Evolutionary conservation across 2,113 vertebrate genomes (phyloP).

Genomic region (Recurvirostra avosetta): DNA sequence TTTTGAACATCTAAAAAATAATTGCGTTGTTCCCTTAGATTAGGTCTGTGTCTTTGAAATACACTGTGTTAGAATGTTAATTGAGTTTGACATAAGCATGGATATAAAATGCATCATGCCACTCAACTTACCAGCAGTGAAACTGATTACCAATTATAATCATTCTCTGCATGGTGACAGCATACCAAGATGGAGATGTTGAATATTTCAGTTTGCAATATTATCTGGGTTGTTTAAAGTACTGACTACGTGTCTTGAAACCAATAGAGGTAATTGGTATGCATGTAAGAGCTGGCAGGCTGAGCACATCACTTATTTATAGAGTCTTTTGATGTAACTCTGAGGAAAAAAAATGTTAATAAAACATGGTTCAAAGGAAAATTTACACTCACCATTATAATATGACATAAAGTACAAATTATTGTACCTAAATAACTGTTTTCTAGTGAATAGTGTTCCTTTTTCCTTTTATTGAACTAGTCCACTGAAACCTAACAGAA

Average conservation of each 20-base stretch:
- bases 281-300: constrained; percentile 77
- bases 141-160: constrained; percentile 87
- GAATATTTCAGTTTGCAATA: constrained; percentile 84
- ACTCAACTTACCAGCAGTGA: constrained; percentile 78
- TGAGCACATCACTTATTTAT: constrained; percentile 85
- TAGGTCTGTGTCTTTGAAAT: constrained; percentile 73
- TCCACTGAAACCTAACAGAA: constrained; percentile 43
- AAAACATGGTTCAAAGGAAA: constrained; percentile 82
- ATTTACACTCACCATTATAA: constrained; percentile 77
- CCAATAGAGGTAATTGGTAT: constrained; percentile 84
- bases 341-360: constrained; percentile 74
- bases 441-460: constrained; percentile 65
- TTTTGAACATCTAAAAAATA: constrained; percentile 67
- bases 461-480: constrained; percentile 56
- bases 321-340: constrained; percentile 82
- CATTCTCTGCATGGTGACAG: constrained; percentile 76
- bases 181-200: constrained; percentile 79
- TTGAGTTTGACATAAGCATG: constrained; percentile 82
- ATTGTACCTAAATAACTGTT: constrained; percentile 75
- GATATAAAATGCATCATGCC: constrained; percentile 78
- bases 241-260: constrained; percentile 83
- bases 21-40: constrained; percentile 70
- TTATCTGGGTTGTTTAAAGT: constrained; percentile 82
- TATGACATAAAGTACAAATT: constrained; percentile 78
- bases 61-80: constrained; percentile 78